Conservation (phyloP, 1,140 invertebrate genomes). For the Meloidogyne hapla region DNA sequence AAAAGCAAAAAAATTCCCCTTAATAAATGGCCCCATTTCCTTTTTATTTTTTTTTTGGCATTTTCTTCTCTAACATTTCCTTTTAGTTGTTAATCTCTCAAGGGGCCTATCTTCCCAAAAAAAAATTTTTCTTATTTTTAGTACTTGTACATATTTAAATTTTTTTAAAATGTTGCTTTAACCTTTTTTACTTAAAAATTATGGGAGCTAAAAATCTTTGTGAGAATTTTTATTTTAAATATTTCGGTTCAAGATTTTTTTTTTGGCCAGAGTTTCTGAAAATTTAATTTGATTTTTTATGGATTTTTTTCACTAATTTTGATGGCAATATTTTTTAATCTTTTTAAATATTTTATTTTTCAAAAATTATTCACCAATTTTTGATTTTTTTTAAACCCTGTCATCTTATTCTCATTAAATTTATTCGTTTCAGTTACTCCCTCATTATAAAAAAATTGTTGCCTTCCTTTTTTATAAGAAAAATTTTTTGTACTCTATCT, state of each 20-base stretch:
- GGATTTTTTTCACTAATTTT: too few species aligned
- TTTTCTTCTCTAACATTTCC: not conserved
- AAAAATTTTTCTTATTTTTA: not conserved
- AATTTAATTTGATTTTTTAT: too few species aligned
- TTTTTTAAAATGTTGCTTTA: not conserved
- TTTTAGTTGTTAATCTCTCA: not conserved
- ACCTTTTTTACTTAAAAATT: not conserved
- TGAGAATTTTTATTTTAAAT: not conserved
- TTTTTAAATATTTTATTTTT: too few species aligned
- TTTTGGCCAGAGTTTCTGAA: not conserved
- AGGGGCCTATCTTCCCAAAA: not conserved
- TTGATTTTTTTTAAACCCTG: too few species aligned
- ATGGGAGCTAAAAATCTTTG: too few species aligned
- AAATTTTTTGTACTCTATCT: too few species aligned
- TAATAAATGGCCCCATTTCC: not conserved
- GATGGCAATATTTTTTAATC: too few species aligned
- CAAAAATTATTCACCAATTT: too few species aligned
- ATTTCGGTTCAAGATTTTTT: not conserved
- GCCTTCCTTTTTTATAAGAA: too few species aligned
- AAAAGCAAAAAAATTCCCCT: not conserved
- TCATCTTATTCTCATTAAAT: not conserved
- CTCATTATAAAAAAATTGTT: not conserved
- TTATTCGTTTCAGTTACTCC: slow-evolving; percentile 11
- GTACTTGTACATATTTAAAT: not conserved
- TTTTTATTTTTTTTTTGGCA: not conserved